Conservation (phyloP, 1,140 invertebrate species). For the Diabrotica undecimpunctata region DNA sequence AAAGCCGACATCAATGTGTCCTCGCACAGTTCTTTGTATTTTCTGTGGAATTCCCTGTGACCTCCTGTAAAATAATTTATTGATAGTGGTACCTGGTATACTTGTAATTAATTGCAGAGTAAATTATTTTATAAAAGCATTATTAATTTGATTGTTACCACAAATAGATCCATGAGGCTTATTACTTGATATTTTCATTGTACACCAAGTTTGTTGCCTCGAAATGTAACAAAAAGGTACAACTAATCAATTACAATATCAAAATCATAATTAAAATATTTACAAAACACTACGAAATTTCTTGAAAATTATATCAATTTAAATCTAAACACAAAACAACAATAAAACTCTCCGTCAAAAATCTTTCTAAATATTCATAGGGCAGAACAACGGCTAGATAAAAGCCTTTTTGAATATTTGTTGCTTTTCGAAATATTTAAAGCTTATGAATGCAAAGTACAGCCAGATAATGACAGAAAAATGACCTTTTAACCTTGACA, state of each 20-base stretch:
- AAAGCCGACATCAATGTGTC: conserved; percentile 53
- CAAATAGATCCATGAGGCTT: background rate
- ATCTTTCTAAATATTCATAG: too few relatives aligned
- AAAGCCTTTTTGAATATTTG: too few relatives aligned
- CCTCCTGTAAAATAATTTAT: conserved; percentile 55
- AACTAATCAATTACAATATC: background rate
- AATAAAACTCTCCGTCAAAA: too few relatives aligned
- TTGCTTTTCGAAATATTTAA: too few relatives aligned
- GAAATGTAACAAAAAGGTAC: background rate
- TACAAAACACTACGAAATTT: too few relatives aligned
- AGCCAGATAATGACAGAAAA: too few relatives aligned
- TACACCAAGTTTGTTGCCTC: background rate
- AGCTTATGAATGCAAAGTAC: too few relatives aligned
- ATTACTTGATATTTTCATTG: background rate
- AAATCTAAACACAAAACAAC: too few relatives aligned
- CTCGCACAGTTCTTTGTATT: conserved; percentile 63
- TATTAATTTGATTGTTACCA: background rate
- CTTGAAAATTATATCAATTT: too few relatives aligned
- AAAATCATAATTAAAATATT: background rate
- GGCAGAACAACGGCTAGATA: too few relatives aligned
- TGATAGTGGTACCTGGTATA: background rate
- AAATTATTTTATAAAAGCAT: background rate
- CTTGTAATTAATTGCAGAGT: background rate
- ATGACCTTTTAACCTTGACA: too few relatives aligned
- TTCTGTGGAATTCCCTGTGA: conserved; percentile 64